These are phyloP conservation scores for Cirrhinus molitorella DNA, from an alignment of 2,797 vertebrate genomes.

Conservation along the genomic window DNA sequence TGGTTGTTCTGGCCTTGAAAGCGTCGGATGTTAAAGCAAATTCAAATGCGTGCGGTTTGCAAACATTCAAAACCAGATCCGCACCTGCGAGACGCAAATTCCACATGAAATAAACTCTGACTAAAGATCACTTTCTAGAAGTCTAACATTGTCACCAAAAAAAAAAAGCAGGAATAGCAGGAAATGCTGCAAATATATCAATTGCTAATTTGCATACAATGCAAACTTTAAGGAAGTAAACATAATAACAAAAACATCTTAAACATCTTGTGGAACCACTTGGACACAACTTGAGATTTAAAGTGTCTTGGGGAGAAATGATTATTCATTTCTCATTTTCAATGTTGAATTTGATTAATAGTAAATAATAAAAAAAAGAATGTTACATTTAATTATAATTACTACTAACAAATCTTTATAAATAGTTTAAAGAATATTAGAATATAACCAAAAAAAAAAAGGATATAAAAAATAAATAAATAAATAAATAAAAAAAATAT, in stretches of 20 bases:
- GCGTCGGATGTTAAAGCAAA: not conserved
- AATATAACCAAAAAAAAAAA: no score
- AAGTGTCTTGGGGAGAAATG: no score
- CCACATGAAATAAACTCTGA: not conserved
- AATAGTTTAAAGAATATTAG: no score
- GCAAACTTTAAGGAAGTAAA: not conserved
- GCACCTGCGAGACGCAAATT: no score
- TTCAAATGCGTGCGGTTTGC: fast-evolving
- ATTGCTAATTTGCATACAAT: not conserved
- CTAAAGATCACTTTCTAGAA: not conserved
- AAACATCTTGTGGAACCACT: not conserved
- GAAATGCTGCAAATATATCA: not conserved
- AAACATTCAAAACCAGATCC: not conserved
- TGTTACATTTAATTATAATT: no score
- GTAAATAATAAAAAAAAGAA: no score
- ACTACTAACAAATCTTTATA: no score
- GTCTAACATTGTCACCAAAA: no score
- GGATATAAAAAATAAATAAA: no score
- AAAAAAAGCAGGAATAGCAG: not conserved
- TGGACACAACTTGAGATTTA: not conserved
- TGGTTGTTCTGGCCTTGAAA: not conserved
- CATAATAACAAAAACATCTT: not conserved
- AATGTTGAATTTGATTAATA: no score
- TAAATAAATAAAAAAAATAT: no score
- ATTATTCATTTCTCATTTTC: no score